Percentiles rank a stretch among this genome's conserved stretches.
Conservation (phyloP, 2,797 vertebrate genomes). For the Ataeniobius toweri region DNA sequence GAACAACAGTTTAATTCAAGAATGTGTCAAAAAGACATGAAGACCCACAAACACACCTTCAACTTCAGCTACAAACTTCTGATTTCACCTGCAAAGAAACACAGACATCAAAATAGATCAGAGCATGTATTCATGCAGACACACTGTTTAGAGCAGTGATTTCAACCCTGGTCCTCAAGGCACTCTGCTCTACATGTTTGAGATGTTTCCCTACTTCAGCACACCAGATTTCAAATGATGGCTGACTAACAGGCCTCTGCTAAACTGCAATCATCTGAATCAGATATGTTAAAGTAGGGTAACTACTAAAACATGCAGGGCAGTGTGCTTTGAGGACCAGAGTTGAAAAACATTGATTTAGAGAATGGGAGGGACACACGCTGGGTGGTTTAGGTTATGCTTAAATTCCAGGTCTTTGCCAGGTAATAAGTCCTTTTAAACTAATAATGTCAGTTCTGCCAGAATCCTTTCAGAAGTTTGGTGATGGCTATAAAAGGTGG, state of each 20-base stretch:
- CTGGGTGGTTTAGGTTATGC: neutral
- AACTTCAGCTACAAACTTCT: conserved; percentile 9
- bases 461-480: neutral
- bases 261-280: too few relatives aligned
- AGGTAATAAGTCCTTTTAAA: neutral
- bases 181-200: too few relatives aligned
- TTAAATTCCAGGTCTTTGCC: neutral
- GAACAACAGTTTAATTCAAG: conserved; percentile 54
- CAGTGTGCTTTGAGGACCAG: too few relatives aligned
- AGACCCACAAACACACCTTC: conserved; percentile 29
- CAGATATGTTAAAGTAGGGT: too few relatives aligned
- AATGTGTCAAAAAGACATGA: conserved; percentile 21
- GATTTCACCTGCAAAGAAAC: conserved; percentile 5
- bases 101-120: conserved; percentile 18
- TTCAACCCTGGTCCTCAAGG: too few relatives aligned
- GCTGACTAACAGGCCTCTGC: too few relatives aligned
- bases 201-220: too few relatives aligned
- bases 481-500: neutral
- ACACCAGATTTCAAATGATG: too few relatives aligned
- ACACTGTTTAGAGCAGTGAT: too few relatives aligned
- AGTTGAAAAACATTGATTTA: neutral
- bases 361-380: neutral
- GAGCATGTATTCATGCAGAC: conserved; percentile 12
- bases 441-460: neutral
- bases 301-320: too few relatives aligned